Evolutionary conservation across 2,797 vertebrate genomes (phyloP), one percentile per base, ranked within the genome.

Genomic region (Erethizon dorsatum): DNA sequence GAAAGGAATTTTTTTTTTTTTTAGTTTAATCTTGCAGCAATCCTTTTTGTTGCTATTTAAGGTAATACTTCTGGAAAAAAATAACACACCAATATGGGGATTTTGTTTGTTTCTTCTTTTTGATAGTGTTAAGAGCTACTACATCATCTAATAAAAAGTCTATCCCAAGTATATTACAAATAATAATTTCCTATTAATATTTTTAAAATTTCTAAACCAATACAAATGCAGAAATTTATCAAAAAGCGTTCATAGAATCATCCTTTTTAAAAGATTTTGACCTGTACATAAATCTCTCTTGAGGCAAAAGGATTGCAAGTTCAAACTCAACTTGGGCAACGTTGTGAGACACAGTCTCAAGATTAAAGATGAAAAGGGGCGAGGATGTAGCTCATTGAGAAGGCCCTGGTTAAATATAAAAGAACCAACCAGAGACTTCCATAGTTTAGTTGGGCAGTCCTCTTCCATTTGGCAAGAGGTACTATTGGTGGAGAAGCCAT

Each of bases 41-140:
- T 59, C 2, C 5, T 87, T 95, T 95, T 26, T 90, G 47, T 85
- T 90, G 90, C 33, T 85, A 65, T 63, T 63, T 94, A 94, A 80
- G 31, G 6, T 15, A 90, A 92, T 45, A 61, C 1, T 83, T 94
- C 83, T 73, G 10, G 47, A 73, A 83, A 24, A 90, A 92, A 83
- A 73, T 41, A 85, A 80, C 1, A 84, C 2, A 52, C 15, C 1
- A 18, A 7, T 91, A 77, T 2, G 78, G 50, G 15, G 2, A 47
- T 61, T 73, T 79, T 88, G 45, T 65, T 79, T 93, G 20, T 33
- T 94, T 79, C 17, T 63, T 57, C 24, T 45, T 85, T 86, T 91
- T 65, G 41, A 82, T 90, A 54, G 14, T 47, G 33, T 63, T 93
- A 52, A 87, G 57, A 22, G 22, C n/a, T 82, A 84, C 50, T 87